phyloP scores from a whole-genome alignment of 2,797 vertebrate species.

The Oreochromis mossambicus region DNA sequence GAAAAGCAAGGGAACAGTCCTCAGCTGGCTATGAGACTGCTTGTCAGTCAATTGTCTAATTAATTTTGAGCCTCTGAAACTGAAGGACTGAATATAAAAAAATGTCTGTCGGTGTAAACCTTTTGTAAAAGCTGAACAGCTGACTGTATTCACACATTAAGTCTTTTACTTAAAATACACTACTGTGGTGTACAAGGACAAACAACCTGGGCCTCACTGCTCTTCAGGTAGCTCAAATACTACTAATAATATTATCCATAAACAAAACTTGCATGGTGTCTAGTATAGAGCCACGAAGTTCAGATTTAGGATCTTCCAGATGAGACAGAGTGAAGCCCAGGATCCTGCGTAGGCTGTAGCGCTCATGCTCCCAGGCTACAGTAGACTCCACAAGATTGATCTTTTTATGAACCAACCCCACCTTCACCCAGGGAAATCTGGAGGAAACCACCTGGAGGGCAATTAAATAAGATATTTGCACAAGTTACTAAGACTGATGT shows the following conservation, averaged over 20 bases:
- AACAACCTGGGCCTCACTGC: neutral
- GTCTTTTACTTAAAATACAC: neutral
- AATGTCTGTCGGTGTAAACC: neutral
- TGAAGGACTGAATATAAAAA: neutral
- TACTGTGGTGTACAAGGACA: neutral
- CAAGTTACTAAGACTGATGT: neutral
- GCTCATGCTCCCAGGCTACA: constrained; percentile 81
- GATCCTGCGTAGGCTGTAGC: constrained; percentile 75
- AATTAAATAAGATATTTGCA: neutral
- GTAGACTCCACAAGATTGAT: constrained; percentile 79
- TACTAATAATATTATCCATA: neutral
- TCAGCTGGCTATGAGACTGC: neutral
- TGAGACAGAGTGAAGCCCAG: constrained; percentile 80
- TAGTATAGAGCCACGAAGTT: constrained; percentile 71
- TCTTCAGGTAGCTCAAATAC: neutral
- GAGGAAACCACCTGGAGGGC: constrained; percentile 70
- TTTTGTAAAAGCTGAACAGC: no score
- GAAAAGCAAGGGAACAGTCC: neutral
- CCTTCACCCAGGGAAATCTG: constrained; percentile 75
- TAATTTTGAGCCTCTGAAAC: neutral
- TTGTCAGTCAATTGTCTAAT: neutral
- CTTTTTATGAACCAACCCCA: constrained; percentile 79
- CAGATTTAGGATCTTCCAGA: constrained; percentile 72
- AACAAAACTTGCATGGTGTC: constrained; percentile 69
- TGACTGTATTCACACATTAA: neutral